Evolutionary conservation across 2,888 invertebrate species (phyloP).

Genomic region (Cheilosia variabilis): DNA sequence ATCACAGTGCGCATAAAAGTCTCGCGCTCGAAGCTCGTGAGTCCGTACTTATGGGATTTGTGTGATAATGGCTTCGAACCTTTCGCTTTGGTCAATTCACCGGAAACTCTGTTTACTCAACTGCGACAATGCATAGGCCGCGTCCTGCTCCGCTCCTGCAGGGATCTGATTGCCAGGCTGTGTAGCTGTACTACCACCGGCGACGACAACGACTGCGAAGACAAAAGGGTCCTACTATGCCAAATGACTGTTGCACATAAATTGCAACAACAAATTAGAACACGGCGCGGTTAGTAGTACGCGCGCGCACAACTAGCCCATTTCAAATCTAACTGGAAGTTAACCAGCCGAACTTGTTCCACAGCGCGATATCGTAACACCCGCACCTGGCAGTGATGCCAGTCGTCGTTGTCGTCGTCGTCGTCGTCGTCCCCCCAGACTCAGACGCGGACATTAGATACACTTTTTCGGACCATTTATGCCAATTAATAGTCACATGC

Average conservation of each 20-base stretch:
- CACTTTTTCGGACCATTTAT: constrained; percentile 70
- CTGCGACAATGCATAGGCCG: constrained; percentile 62
- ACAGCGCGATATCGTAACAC: constrained; percentile 74
- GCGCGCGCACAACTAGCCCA: constrained; percentile 33
- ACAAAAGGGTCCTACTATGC: constrained; percentile 69
- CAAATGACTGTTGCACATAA: constrained; percentile 61
- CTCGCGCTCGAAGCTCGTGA: constrained; percentile 65
- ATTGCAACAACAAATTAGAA: constrained; percentile 76
- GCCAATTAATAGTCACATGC: constrained; percentile 74
- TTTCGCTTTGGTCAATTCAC: constrained; percentile 73
- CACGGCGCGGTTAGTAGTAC: constrained; percentile 55
- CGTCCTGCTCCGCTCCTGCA: constrained; percentile 42
- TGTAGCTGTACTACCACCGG: background rate
- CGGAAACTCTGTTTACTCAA: constrained; percentile 71
- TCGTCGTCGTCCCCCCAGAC: constrained; percentile 18
- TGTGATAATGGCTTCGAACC: constrained; percentile 69
- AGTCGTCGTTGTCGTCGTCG: constrained; percentile 15
- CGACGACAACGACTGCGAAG: constrained; percentile 47
- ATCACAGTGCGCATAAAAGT: constrained; percentile 59
- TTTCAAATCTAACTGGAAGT: constrained; percentile 53
- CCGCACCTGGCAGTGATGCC: constrained; percentile 74
- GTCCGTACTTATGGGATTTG: constrained; percentile 71
- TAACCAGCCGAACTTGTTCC: constrained; percentile 73
- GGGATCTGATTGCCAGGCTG: constrained; percentile 22
- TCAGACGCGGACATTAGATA: constrained; percentile 69